These are phyloP conservation scores for Sarotherodon lohbergeri DNA, from an alignment of 2,113 vertebrate species.

Conservation along the genomic window DNA sequence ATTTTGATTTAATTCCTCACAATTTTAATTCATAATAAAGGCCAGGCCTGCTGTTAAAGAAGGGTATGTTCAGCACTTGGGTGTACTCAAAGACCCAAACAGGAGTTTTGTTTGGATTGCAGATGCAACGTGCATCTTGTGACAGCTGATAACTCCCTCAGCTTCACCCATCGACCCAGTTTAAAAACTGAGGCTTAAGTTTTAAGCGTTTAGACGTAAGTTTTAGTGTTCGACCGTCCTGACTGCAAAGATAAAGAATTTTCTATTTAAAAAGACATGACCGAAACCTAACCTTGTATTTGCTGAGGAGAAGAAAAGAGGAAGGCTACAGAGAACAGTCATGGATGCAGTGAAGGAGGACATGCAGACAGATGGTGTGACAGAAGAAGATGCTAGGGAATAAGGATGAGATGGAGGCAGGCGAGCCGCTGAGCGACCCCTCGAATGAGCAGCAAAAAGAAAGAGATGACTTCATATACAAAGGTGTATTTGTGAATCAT, in stretches of 20 bases:
- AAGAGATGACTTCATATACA: background rate
- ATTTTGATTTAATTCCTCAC: background rate
- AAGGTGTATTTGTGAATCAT: background rate
- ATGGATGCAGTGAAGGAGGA: background rate
- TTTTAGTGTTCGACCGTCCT: background rate
- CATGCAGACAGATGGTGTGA: background rate
- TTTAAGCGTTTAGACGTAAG: background rate
- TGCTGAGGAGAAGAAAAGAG: background rate
- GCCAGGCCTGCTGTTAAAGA: accelerated
- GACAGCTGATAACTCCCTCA: background rate
- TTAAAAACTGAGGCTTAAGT: background rate
- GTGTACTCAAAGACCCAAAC: accelerated
- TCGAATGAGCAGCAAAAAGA: background rate
- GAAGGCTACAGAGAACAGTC: background rate
- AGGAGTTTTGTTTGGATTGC: background rate
- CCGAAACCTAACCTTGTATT: too few species aligned
- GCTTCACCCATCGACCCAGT: background rate
- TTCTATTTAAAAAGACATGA: accelerated
- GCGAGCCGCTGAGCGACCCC: background rate
- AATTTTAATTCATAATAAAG: background rate
- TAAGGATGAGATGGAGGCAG: background rate
- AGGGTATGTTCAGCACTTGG: background rate
- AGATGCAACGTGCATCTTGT: background rate
- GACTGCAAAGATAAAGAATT: background rate
- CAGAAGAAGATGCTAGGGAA: background rate